Evolutionary conservation across 2,113 vertebrate genomes (phyloP).

Genomic region (Clarias magur): DNA sequence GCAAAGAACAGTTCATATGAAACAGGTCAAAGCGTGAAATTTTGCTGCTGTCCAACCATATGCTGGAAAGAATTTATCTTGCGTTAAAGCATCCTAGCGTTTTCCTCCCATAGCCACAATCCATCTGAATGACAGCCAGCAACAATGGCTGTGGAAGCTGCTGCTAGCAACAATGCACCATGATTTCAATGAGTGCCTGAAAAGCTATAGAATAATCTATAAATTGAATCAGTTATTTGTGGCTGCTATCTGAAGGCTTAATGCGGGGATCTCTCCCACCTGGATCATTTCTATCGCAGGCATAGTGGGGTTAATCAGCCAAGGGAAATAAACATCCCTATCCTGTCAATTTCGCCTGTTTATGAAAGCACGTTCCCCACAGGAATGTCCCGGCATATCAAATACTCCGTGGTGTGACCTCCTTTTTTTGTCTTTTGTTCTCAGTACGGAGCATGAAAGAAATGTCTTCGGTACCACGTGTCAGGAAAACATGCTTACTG

Average conservation of each 20-base stretch:
- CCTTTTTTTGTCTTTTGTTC: slow-evolving; percentile 54
- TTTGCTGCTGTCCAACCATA: slow-evolving; percentile 63
- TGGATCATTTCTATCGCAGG: slow-evolving; percentile 26
- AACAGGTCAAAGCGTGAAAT: slow-evolving; percentile 63
- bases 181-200: background rate
- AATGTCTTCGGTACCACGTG: background rate
- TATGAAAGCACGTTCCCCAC: slow-evolving; percentile 46
- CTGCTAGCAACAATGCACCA: background rate
- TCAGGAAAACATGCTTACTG: slow-evolving; percentile 32
- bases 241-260: slow-evolving; percentile 31
- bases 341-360: slow-evolving; percentile 54
- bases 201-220: slow-evolving; percentile 38
- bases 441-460: background rate
- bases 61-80: slow-evolving; percentile 60
- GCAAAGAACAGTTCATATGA: slow-evolving; percentile 62
- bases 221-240: slow-evolving; percentile 41
- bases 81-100: slow-evolving; percentile 49
- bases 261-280: slow-evolving; percentile 28
- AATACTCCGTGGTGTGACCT: slow-evolving; percentile 51
- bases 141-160: background rate
- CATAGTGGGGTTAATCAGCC: slow-evolving; percentile 48
- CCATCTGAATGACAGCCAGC: slow-evolving; percentile 13
- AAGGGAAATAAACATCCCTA: slow-evolving; percentile 54
- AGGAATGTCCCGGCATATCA: slow-evolving; percentile 54
- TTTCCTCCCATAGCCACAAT: slow-evolving; percentile 33